Percentiles rank a stretch among this genome's conserved stretches.
Conservation (phyloP, 2,888 invertebrate species). For the Drosophila anceps region DNA sequence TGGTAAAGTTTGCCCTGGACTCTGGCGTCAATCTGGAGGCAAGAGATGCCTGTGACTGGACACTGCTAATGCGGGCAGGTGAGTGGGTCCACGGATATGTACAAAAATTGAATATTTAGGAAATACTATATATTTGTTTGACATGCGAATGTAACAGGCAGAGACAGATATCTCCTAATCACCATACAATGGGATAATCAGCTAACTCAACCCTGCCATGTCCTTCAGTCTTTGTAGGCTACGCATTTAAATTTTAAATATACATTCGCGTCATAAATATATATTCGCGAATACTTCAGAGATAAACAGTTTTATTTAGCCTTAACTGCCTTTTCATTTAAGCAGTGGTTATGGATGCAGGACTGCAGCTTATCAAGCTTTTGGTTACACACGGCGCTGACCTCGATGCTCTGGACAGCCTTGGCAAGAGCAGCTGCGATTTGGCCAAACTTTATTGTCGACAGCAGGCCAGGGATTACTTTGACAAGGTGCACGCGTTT, state of each 20-base stretch:
- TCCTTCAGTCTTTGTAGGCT: not conserved
- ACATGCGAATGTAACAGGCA: not conserved
- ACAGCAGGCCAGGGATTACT: constrained; percentile 70
- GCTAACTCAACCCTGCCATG: not conserved
- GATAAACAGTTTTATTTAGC: not conserved
- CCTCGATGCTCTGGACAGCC: constrained; percentile 70
- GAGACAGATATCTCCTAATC: too few species aligned
- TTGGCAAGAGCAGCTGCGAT: constrained; percentile 76
- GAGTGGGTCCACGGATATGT: constrained; percentile 3
- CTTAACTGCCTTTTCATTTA: constrained; percentile 5
- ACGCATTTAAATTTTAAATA: not conserved
- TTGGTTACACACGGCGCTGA: constrained; percentile 80
- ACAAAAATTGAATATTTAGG: not conserved
- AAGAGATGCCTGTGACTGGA: constrained; percentile 83
- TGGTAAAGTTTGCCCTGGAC: constrained; percentile 83
- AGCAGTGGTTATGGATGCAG: constrained; percentile 82
- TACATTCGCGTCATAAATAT: not conserved
- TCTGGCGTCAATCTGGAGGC: constrained; percentile 83
- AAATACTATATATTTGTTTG: too few species aligned
- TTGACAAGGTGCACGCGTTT: constrained; percentile 68
- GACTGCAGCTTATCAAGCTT: constrained; percentile 80
- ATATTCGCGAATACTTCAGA: not conserved
- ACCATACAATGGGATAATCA: not conserved
- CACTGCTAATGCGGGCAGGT: constrained; percentile 84
- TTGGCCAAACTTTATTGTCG: constrained; percentile 81